A percentile compares a stretch with the other conserved stretches of the same genome.
phyloP scores from a whole-genome alignment of 2,888 invertebrate genomes.

The Cryptosula pallasiana region DNA sequence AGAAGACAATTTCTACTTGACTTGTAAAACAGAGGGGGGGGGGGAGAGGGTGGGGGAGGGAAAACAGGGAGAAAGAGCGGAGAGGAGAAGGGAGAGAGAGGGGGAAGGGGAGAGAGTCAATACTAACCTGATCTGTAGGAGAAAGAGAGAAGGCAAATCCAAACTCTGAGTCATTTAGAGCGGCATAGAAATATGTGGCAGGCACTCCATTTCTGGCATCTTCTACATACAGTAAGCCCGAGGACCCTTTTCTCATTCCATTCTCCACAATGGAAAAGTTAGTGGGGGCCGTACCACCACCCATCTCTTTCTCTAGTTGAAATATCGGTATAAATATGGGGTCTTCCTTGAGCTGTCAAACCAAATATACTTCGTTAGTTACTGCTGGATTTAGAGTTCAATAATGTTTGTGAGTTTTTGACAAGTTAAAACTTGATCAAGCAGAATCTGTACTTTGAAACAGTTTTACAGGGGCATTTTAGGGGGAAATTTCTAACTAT shows the following conservation, averaged over 20 bases:
- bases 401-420: too few relatives aligned
- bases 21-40: too few relatives aligned
- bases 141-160: conserved; percentile 52
- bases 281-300: conserved; percentile 40
- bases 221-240: conserved; percentile 25
- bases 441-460: too few relatives aligned
- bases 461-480: too few relatives aligned
- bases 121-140: conserved; percentile 50
- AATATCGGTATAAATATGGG: conserved; percentile 53
- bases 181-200: conserved; percentile 51
- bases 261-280: conserved; percentile 45
- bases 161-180: conserved; percentile 50
- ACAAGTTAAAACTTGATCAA: too few relatives aligned
- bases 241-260: conserved; percentile 42
- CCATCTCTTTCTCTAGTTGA: conserved; percentile 48
- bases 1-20: too few relatives aligned
- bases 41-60: too few relatives aligned
- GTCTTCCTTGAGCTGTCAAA: conserved; percentile 50
- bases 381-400: too few relatives aligned
- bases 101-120: too few relatives aligned
- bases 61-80: too few relatives aligned
- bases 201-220: conserved; percentile 31
- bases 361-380: background rate
- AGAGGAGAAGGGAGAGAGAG: too few relatives aligned
- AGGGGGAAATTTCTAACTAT: too few relatives aligned